These are phyloP conservation scores for Paedocypris micromegethes DNA, from an alignment of 2,797 vertebrate genomes.

Conservation along the genomic window DNA sequence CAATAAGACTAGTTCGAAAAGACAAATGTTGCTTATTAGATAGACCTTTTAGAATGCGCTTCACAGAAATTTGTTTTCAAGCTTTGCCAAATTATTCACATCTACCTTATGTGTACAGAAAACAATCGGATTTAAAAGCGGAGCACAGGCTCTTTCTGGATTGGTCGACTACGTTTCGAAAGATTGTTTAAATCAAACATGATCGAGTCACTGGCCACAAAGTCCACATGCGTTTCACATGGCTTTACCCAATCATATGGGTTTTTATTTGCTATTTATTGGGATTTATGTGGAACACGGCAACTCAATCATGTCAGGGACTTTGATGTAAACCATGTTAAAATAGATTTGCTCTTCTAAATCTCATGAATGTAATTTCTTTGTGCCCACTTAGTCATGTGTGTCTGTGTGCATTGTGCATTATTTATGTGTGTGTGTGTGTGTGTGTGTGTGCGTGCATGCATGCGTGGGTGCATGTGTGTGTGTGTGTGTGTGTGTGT, in stretches of 20 bases:
- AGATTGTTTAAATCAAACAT: conserved; percentile 35
- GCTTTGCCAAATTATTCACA: conserved; percentile 7
- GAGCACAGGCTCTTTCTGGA: conserved; percentile 2
- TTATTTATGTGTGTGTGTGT: no score
- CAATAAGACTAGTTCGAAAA: conserved; percentile 9
- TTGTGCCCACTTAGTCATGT: no score
- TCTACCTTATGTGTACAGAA: conserved; percentile 11
- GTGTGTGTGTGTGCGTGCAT: no score
- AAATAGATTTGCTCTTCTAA: conserved; percentile 10
- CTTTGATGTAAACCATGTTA: not conserved
- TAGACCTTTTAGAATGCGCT: conserved; percentile 21
- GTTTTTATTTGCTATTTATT: conserved; percentile 30
- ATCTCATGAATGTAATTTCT: not conserved
- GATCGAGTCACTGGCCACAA: conserved; percentile 15
- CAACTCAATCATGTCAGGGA: conserved; percentile 8
- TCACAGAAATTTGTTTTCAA: conserved; percentile 13
- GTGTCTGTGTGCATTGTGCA: no score
- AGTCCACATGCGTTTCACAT: conserved; percentile 15
- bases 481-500: no score
- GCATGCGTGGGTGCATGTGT: no score
- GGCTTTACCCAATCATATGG: conserved; percentile 20
- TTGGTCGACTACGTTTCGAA: conserved; percentile 14
- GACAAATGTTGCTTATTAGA: conserved; percentile 10
- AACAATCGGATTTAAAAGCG: conserved; percentile 26
- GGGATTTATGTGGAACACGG: conserved; percentile 21